phyloP scores from a whole-genome alignment of 2,888 invertebrate genomes.

The Caenorhabditis uteleia region DNA sequence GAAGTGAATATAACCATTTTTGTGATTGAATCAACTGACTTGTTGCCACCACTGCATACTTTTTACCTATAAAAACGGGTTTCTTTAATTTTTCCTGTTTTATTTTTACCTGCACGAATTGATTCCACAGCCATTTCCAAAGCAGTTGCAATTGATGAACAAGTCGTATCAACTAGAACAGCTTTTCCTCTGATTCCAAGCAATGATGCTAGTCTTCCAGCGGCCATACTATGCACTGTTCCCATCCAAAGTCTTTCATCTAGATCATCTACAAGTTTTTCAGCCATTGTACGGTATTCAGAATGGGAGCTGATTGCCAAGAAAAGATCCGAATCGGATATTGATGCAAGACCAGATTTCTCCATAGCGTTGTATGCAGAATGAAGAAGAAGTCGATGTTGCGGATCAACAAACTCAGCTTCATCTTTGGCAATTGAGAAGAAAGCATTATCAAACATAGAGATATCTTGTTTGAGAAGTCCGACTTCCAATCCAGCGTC shows the following conservation, averaged over 20 bases:
- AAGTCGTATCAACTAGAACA: slow-evolving; percentile 49
- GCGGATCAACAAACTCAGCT: slow-evolving; percentile 64
- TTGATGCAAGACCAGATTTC: slow-evolving; percentile 35
- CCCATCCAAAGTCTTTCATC: slow-evolving; percentile 49
- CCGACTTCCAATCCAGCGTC: slow-evolving; percentile 32
- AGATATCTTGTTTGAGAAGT: slow-evolving; percentile 37
- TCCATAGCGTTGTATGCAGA: slow-evolving; percentile 84
- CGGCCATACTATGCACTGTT: slow-evolving; percentile 44
- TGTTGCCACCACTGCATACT: slow-evolving; percentile 44
- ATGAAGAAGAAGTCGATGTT: slow-evolving; percentile 74
- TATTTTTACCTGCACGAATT: slow-evolving; percentile 23
- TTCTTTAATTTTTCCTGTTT: not conserved
- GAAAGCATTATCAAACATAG: slow-evolving; percentile 45
- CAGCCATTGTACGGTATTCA: slow-evolving; percentile 39
- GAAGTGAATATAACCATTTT: slow-evolving; percentile 34
- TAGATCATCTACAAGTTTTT: slow-evolving; percentile 19
- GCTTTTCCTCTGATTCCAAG: slow-evolving; percentile 47
- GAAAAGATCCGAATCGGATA: slow-evolving; percentile 36
- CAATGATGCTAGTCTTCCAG: slow-evolving; percentile 41
- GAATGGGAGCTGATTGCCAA: slow-evolving; percentile 43
- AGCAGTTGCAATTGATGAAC: slow-evolving; percentile 51
- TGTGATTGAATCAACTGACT: slow-evolving; percentile 44
- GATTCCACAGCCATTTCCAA: slow-evolving; percentile 43
- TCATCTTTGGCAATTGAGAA: slow-evolving; percentile 53
- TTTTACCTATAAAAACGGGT: slow-evolving; percentile 8